phyloP scores from a whole-genome alignment of 2,888 invertebrate species.

The Drepana falcataria region DNA sequence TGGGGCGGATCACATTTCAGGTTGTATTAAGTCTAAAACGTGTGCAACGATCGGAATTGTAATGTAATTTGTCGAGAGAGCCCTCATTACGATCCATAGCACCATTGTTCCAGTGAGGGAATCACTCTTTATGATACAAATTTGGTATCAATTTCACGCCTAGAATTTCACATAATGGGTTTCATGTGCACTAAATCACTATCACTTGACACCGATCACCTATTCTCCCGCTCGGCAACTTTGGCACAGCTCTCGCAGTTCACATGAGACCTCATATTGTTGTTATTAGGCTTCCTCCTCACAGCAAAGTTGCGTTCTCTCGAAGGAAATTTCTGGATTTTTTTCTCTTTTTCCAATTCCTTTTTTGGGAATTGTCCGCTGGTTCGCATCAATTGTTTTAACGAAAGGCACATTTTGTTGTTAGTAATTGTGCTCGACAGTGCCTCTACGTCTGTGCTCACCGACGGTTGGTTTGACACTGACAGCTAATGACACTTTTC shows the following conservation, averaged over 20 bases:
- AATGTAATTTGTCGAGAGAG: too few relatives aligned
- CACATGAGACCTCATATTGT: slow-evolving; percentile 55
- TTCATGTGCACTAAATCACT: slow-evolving; percentile 1
- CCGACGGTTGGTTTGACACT: slow-evolving; percentile 11
- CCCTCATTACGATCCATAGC: too few relatives aligned
- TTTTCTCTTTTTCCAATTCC: slow-evolving; percentile 44
- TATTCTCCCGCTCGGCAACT: slow-evolving; percentile 54
- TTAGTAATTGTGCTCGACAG: slow-evolving; percentile 1
- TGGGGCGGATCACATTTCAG: too few relatives aligned
- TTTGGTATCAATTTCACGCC: too few relatives aligned
- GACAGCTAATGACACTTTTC: slow-evolving; percentile 6
- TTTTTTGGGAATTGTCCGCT: slow-evolving; percentile 56
- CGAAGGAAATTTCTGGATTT: slow-evolving; percentile 82
- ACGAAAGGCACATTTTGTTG: slow-evolving; percentile 55
- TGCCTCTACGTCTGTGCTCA: slow-evolving; percentile 13
- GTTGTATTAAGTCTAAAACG: too few relatives aligned
- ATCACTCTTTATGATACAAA: background rate
- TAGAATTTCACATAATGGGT: background rate
- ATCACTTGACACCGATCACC: slow-evolving; percentile 28
- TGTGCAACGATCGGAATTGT: too few relatives aligned
- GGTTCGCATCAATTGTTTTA: slow-evolving; percentile 65
- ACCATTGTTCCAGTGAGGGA: too few relatives aligned
- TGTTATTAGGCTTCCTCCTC: slow-evolving; percentile 74
- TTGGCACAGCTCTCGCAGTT: slow-evolving; percentile 63
- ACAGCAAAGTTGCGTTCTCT: slow-evolving; percentile 84